Conservation (phyloP, 2,888 invertebrate species). For the Neria commutata region DNA sequence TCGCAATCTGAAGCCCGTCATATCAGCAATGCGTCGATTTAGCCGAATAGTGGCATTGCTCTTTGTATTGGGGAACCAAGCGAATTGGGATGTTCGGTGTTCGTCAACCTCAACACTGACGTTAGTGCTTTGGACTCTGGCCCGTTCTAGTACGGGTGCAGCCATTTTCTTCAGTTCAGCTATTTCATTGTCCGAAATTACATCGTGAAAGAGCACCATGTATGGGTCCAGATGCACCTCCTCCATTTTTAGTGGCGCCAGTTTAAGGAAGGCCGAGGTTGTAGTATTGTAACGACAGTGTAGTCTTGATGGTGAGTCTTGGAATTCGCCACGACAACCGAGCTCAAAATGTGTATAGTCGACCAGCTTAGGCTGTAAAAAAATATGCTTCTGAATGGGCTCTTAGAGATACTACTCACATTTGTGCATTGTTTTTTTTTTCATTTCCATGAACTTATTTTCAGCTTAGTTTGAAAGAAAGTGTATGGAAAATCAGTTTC, state of each 20-base stretch:
- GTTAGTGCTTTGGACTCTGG: conserved; percentile 41
- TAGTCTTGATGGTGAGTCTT: conserved; percentile 27
- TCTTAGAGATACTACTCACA: no score
- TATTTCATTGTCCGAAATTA: conserved; percentile 46
- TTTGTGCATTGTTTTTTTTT: no score
- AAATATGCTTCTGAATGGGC: no score
- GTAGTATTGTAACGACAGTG: conserved; percentile 51
- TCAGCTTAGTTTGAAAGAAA: no score
- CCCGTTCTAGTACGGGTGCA: conserved; percentile 41
- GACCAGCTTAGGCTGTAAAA: no score
- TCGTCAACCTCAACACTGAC: conserved; percentile 30
- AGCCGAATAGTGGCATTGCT: conserved; percentile 36
- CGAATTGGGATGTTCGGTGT: conserved; percentile 51
- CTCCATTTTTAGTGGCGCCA: conserved; percentile 57
- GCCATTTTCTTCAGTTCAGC: conserved; percentile 40
- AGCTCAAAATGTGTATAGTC: no score
- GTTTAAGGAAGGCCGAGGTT: conserved; percentile 41
- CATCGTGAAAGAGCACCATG: conserved; percentile 52
- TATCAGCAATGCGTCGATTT: conserved; percentile 47
- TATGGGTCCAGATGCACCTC: conserved; percentile 47
- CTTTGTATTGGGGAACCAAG: conserved; percentile 45
- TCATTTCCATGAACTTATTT: no score
- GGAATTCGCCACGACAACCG: conserved; percentile 50
- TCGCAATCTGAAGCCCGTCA: conserved; percentile 47
- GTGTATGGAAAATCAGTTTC: no score